phyloP scores from a whole-genome alignment of 2,113 vertebrate genomes.

The Hystrix brachyura region DNA sequence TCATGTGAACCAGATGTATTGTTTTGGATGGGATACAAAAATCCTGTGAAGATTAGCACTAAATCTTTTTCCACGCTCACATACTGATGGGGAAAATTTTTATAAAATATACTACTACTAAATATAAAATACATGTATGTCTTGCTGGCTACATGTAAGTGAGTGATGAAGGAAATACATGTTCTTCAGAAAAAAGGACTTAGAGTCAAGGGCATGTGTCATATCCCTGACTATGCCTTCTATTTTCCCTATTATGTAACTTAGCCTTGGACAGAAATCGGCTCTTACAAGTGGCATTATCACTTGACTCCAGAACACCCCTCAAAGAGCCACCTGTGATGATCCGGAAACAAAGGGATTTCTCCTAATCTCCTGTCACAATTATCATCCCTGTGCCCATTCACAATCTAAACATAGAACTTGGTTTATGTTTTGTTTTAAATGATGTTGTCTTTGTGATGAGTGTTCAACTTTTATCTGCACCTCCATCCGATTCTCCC shows the following conservation, averaged over 20 bases:
- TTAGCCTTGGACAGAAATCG: not conserved
- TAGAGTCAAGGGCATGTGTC: not conserved
- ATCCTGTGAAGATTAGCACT: constrained; percentile 49
- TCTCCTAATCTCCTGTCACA: not conserved
- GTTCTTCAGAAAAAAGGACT: not conserved
- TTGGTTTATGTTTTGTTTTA: not conserved
- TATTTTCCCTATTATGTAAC: not conserved
- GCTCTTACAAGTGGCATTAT: not conserved
- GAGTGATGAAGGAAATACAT: not conserved
- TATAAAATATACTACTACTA: constrained; percentile 20
- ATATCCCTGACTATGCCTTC: not conserved
- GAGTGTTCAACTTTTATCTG: not conserved
- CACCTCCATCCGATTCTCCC: not conserved
- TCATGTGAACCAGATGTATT: constrained; percentile 42
- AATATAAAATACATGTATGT: not conserved
- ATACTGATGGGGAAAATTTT: not conserved
- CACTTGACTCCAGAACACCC: not conserved
- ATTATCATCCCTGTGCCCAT: not conserved
- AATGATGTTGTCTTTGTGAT: constrained; percentile 19
- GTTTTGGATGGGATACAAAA: constrained; percentile 49
- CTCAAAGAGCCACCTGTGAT: not conserved
- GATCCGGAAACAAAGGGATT: not conserved
- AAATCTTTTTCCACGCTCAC: constrained; percentile 56
- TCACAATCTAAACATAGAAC: not conserved
- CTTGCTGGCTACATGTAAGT: not conserved